Conservation (phyloP, 2,113 vertebrate species). For the Egretta garzetta region DNA sequence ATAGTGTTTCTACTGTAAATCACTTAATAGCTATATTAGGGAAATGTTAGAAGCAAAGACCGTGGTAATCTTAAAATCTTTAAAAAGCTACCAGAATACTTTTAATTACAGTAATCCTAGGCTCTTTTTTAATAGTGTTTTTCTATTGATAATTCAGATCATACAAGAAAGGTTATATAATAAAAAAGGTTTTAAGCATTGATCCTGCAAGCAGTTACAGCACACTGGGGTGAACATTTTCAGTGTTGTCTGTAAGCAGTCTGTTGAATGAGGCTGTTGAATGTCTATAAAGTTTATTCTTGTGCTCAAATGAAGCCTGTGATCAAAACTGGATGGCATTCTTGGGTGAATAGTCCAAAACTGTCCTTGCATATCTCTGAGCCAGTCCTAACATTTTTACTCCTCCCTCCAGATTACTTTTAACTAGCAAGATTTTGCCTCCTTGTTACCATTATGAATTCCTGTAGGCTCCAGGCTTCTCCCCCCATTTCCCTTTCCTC, state of each 20-base stretch:
- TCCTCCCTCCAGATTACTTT: background rate
- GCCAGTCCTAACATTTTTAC: background rate
- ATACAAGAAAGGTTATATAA: background rate
- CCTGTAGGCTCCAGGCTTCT: background rate
- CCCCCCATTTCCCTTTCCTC: background rate
- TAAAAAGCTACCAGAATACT: background rate
- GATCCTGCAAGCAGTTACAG: background rate
- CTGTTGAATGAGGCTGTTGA: background rate
- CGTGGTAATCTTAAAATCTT: background rate
- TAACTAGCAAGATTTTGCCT: background rate
- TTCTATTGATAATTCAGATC: background rate
- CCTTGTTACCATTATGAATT: background rate
- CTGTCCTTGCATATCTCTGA: background rate
- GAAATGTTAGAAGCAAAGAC: background rate
- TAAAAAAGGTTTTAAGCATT: background rate
- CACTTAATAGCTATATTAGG: background rate
- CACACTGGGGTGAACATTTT: fast-evolving
- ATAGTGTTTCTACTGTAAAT: background rate
- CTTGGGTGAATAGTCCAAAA: background rate
- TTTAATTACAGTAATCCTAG: background rate
- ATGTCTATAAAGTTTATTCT: background rate
- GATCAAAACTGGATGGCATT: background rate
- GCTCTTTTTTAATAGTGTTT: background rate
- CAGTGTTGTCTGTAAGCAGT: background rate
- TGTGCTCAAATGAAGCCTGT: background rate